phyloP scores from a whole-genome alignment of 2,113 vertebrate genomes.

The Gnathonemus echidnorhynchus region DNA sequence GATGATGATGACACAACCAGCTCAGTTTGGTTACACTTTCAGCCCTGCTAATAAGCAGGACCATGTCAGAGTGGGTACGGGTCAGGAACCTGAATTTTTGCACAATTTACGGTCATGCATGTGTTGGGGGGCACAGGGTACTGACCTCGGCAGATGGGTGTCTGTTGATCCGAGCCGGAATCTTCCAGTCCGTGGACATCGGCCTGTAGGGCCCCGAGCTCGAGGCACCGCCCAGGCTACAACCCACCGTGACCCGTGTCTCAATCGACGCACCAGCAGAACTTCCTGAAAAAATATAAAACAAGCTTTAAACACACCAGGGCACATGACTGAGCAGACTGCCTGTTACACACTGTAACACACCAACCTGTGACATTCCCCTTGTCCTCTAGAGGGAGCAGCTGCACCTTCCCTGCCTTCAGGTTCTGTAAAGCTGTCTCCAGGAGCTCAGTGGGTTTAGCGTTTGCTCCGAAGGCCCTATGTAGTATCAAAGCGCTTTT shows the following conservation, averaged over 20 bases:
- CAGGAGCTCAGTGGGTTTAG: slow-evolving; percentile 72
- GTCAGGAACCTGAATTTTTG: neutral
- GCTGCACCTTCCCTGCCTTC: slow-evolving; percentile 56
- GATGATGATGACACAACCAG: neutral
- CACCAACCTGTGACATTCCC: slow-evolving; percentile 70
- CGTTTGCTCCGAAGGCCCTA: slow-evolving; percentile 74
- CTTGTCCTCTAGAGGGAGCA: slow-evolving; percentile 70
- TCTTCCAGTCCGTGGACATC: slow-evolving; percentile 50
- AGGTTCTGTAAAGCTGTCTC: slow-evolving; percentile 72
- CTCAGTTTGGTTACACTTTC: neutral
- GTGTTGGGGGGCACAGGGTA: neutral
- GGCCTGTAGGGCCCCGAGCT: slow-evolving; percentile 38
- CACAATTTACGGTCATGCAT: neutral
- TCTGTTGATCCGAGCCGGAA: slow-evolving; percentile 36
- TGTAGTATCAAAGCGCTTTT: slow-evolving; percentile 78
- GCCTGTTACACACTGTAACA: neutral
- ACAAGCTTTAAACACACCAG: neutral
- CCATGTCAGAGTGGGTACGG: neutral
- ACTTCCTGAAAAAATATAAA: neutral
- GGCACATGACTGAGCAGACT: neutral
- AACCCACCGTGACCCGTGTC: slow-evolving; percentile 27
- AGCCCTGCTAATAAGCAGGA: neutral
- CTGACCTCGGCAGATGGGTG: slow-evolving; percentile 57
- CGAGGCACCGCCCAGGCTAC: slow-evolving; percentile 33
- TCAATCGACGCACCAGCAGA: neutral